These are phyloP conservation scores for Stomorhina lunata DNA, from an alignment of 2,888 invertebrate species.

Conservation along the genomic window DNA sequence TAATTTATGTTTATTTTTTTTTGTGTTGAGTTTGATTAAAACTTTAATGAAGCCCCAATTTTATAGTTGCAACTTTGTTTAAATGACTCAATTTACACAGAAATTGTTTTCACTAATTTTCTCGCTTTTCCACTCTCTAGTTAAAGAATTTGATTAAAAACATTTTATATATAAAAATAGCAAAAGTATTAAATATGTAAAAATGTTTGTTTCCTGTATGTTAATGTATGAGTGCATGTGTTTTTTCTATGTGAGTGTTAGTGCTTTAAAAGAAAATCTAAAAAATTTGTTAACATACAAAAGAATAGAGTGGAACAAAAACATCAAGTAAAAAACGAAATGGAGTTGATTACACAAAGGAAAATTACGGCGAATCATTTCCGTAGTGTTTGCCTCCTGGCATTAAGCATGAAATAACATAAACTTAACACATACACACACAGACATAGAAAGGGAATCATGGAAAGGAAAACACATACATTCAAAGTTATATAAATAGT, in stretches of 20 bases:
- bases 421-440: slow-evolving; percentile 57
- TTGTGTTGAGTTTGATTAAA: too few relatives aligned
- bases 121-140: neutral
- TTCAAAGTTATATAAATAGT: neutral
- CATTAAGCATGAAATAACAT: slow-evolving; percentile 68
- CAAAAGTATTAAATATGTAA: slow-evolving; percentile 19
- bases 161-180: neutral
- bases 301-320: neutral
- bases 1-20: too few relatives aligned
- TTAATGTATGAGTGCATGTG: neutral
- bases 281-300: slow-evolving; percentile 43
- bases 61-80: neutral
- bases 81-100: neutral
- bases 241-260: neutral
- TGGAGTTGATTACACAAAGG: slow-evolving; percentile 79
- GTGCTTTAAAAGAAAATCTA: slow-evolving; percentile 35
- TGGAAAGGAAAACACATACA: neutral
- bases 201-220: slow-evolving; percentile 6
- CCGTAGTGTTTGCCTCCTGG: slow-evolving; percentile 75
- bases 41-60: too few relatives aligned
- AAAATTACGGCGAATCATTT: slow-evolving; percentile 79
- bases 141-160: slow-evolving; percentile 40
- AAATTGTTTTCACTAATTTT: slow-evolving; percentile 8
- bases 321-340: neutral
- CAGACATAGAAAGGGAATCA: neutral